These are phyloP conservation scores for Stichodactyla mertensii DNA, from an alignment of 64 coral and sea anemone species.

Conservation along the genomic window DNA sequence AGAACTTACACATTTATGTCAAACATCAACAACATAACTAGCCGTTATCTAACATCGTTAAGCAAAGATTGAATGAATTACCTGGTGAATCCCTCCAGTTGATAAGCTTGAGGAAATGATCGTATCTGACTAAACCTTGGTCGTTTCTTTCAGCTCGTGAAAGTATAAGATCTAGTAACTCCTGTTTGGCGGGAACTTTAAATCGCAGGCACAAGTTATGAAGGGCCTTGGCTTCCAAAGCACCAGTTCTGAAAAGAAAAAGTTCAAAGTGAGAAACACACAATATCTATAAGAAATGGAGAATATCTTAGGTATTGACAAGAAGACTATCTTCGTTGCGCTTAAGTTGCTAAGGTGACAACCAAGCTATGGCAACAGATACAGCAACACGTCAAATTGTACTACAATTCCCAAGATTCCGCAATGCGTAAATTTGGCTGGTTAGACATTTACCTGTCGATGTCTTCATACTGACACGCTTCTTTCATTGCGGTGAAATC, in stretches of 20 bases:
- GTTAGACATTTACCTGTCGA: constrained; percentile 52
- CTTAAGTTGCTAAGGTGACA: no score
- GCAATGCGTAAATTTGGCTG: background rate
- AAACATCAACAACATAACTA: no score
- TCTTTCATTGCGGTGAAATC: constrained; percentile 90
- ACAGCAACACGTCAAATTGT: no score
- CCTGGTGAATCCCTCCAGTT: constrained; percentile 96
- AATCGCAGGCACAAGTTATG: constrained; percentile 82
- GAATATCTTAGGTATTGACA: background rate
- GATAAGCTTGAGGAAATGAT: constrained; percentile 75
- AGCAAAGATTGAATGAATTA: constrained; percentile 5
- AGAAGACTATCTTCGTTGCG: no score
- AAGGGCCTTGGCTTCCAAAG: constrained; percentile 68
- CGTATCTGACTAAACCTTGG: constrained; percentile 56
- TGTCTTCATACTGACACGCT: constrained; percentile 81
- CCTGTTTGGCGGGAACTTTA: constrained; percentile 83
- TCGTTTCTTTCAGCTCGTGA: constrained; percentile 69
- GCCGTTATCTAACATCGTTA: background rate
- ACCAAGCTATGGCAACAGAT: no score
- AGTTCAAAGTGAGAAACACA: background rate
- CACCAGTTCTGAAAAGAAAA: constrained; percentile 59
- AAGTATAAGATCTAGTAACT: constrained; percentile 67
- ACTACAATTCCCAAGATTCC: no score
- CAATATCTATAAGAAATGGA: background rate
- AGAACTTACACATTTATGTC: background rate